Conservation (phyloP, 2,113 vertebrate genomes). For the Spermophilus dauricus region DNA sequence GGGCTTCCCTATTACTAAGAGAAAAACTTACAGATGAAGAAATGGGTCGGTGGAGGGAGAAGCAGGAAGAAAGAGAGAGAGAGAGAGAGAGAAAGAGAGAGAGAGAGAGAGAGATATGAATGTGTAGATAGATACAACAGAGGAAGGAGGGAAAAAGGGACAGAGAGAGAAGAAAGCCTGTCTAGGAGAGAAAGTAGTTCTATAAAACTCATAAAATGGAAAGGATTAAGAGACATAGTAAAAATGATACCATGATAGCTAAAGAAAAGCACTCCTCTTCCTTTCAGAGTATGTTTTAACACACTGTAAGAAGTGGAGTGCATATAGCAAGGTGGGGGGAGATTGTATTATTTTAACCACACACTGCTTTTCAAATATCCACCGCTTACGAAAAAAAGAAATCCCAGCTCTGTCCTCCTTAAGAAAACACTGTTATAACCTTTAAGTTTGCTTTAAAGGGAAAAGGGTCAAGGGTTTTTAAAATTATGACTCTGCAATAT, state of each 20-base stretch:
- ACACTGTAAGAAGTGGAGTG: background rate
- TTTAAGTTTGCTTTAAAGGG: constrained; percentile 49
- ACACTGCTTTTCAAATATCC: constrained; percentile 9
- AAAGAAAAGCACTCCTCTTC: background rate
- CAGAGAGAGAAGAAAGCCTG: background rate
- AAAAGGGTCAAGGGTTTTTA: constrained; percentile 29
- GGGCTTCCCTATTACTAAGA: background rate
- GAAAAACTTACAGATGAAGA: background rate
- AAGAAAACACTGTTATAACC: background rate
- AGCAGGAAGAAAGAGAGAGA: no score
- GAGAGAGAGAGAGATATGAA: background rate
- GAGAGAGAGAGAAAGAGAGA: background rate
- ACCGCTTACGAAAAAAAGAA: constrained; percentile 45
- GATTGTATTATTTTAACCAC: background rate
- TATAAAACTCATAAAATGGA: constrained; percentile 35
- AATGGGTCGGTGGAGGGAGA: background rate
- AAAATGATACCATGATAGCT: background rate
- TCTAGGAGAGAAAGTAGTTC: constrained; percentile 6
- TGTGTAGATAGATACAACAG: background rate
- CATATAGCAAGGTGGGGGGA: fast-evolving
- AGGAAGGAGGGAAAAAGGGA: background rate
- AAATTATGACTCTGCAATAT: constrained; percentile 44
- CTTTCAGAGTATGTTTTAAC: background rate
- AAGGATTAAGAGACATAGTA: background rate
- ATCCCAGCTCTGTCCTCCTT: constrained; percentile 13